Evolutionary conservation across 2,113 vertebrate genomes (phyloP), one percentile per base, ranked within the genome.

Genomic region (Marcusenius ussheri): DNA sequence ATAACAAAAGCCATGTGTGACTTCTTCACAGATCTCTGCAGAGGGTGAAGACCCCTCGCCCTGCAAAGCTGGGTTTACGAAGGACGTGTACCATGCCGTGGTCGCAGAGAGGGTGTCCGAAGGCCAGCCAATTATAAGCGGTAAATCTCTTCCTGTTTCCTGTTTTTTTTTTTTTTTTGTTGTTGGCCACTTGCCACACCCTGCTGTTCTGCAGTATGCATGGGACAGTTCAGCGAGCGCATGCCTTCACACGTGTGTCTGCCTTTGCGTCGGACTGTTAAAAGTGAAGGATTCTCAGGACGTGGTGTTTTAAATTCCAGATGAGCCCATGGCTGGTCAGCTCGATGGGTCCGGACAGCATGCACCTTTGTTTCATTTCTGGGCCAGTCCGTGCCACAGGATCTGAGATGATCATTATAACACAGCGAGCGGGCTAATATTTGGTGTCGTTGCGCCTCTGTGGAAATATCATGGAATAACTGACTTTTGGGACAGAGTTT

Each of bases 81-180:
- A 97, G 95, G 96, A 96, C 89, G 95, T 96, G 94, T 97, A 97
- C 95, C 96, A 94, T 80, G 95, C 96, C 3, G 94, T 96, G 77
- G 94, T 97, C 91, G 94, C 96, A 10, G 95, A 95, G 92, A 96
- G 94, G 53, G 90, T 97, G 89, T 94, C 93, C 0, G 95, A 96
- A 96, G 97, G 97, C 91, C 97, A 97, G 90, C 96, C 96, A 91
- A 96, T 98, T 92, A 96, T 97, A 91, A 97, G 97, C 24, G 97
- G 97, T 98, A 97, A 77, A 90, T 77, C 93, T 77, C 24, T 51
- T 90, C 62, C 46, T 50, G 8, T 24, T 51, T 51, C 42, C 8
- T 74, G 19, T 49, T 70, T 15, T 35, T 45, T 8, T 50, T 49
- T 46, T 31, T 17, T 88, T 58, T 19, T 88, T 51, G 11, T 51